Base-by-base conservation (phyloP, 1,140 invertebrate species). In the Bombus sibiricus region DNA sequence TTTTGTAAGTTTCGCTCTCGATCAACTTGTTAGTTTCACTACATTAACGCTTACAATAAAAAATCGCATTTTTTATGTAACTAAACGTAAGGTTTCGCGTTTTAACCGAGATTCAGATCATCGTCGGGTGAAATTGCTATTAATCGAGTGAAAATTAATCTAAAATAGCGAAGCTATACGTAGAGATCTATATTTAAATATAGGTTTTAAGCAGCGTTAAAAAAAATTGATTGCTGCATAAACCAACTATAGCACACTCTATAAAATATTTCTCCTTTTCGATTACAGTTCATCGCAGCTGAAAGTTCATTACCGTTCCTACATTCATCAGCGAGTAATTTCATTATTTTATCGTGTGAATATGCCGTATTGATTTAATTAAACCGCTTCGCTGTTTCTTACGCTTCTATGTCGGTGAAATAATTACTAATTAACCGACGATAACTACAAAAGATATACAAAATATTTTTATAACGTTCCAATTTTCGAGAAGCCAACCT, bases 281-380 rank as follows among this genome's bases (percentile, higher is more conserved):
- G n/a, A 59, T 57, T 53, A 53, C 18, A 22, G 1, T 39, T 22
- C 41, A 28, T 5, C 15, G 4, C 34, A 13, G 4, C 4, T 28
- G 22, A 32, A 57, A 83, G 2, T 59, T 76, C 18, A 47, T 76
- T 76, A 53, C 32, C 41, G 22, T 66, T 69, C 3, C 18, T 13
- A 39, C 6, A 8, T 5, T 47, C 28, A 37, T 12, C n/a, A n/a
- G 13, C 25, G 34, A 74, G 41, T 74, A 64, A 64, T 81, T 39
- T 39, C 34, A 18, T 74, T 82, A 66, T 22, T 74, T 47, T 25
- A 66, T 57, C 41, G 18, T 22, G 4, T 6, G 39, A 32, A 37
- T n/a, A 28, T 34, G 9, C 9, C 25, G 37, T n/a, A 28, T 41
- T 74, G 43, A 82, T 74, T 82, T 66, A 82, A 82, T 82, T 74